Evolutionary conservation across 2,888 invertebrate genomes (phyloP), one percentile per base, ranked within the genome.

Genomic region (Diaperis boleti): DNA sequence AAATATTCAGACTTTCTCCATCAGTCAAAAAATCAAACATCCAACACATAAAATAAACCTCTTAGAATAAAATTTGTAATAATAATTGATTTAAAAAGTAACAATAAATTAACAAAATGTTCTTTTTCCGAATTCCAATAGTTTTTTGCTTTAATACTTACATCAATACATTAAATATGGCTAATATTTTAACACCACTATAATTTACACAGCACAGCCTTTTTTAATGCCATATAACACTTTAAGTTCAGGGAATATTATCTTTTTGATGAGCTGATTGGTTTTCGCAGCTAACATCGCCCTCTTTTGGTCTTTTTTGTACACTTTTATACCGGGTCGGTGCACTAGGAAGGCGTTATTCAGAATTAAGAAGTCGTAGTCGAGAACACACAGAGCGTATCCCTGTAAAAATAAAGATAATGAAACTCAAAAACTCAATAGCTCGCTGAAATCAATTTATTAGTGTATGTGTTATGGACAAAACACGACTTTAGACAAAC

Each of bases 321-420:
- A 89, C 50, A 89, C 85, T 79, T 96, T 96, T 72, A 96, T 95
- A 47, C 96, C 95, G 0, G 96, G 96, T 72, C 94, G 92, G 82
- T 96, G 96, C 49, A 92, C 92, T 62, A 96, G 85, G 82, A 95
- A 96, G n/a, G 93, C 95, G 82, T 95, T 95, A 83, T 96, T 94
- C 77, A 96, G 82, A 73, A 96, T 95, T 82, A 94, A 90, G 80
- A 96, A 95, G 78, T 96, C 94, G 82, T 96, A 96, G 81, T 95
- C 92, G 79, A 93, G 84, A 18, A 94, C 92, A 82, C 96, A 96
- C 66, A 96, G 86, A 57, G 92, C 88, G 82, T 94, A 96, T 69
- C 95, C 95, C 95, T 95, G 85, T 59, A 66, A 71, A 26, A 3
- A 8, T 3, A 6, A 26, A 26, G 20, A 20, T n/a, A n/a, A n/a